Conservation (phyloP, 2,888 invertebrate genomes). For the Therioaphis trifolii region DNA sequence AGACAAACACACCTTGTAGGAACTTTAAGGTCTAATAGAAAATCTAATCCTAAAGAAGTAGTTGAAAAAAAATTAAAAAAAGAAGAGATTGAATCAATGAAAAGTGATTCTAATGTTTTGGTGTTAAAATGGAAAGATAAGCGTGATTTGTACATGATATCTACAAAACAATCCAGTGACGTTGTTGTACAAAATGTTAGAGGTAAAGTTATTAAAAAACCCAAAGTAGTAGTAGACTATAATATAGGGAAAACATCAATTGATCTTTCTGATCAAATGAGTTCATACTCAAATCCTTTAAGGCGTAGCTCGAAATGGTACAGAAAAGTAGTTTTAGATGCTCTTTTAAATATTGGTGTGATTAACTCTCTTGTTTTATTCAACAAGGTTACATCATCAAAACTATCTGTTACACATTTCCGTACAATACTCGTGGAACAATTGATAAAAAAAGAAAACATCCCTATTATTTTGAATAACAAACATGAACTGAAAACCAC, state of each 20-base stretch:
- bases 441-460: neutral
- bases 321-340: constrained; percentile 15
- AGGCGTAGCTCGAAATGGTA: constrained; percentile 10
- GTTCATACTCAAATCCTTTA: constrained; percentile 10
- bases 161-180: constrained; percentile 21
- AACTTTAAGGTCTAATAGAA: constrained; percentile 32
- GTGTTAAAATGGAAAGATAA: constrained; percentile 33
- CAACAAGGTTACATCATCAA: neutral
- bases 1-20: constrained; percentile 40
- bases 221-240: neutral
- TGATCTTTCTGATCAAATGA: constrained; percentile 34
- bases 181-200: neutral
- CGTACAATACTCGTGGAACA: neutral
- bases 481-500: neutral
- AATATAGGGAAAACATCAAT: constrained; percentile 8
- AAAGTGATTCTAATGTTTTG: constrained; percentile 7
- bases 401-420: neutral
- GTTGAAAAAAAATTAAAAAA: constrained; percentile 30
- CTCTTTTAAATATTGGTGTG: neutral
- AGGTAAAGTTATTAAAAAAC: constrained; percentile 26
- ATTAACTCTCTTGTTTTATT: neutral
- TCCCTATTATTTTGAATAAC: neutral
- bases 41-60: constrained; percentile 33
- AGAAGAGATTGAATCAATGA: constrained; percentile 11
- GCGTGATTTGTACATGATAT: constrained; percentile 18